Base-by-base conservation (phyloP, 1,140 invertebrate genomes). In the Diplogasteroides magnus region DNA sequence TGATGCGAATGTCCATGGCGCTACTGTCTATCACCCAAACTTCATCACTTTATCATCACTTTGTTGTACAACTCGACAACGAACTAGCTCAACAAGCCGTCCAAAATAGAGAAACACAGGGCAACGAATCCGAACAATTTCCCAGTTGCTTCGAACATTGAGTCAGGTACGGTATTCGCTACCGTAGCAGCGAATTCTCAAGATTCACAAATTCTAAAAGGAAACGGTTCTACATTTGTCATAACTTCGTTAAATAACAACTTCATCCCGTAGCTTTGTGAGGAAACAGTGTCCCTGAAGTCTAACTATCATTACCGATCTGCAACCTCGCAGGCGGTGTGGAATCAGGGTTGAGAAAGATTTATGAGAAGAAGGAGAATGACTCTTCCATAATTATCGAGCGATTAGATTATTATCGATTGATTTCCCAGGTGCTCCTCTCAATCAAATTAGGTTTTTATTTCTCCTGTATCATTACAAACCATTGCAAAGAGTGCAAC, bases 351-450 rank as follows among this genome's bases (percentile, higher is more conserved):
- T 48, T 48, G 37, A 48, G 19, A 19, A 48, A 48, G 37, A 19
- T 19, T 11, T 6, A 11, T 48, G 37, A 19, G 19, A 19, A 48
- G 37, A 48, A 48, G 37, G 87, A 88, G 69, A 90, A 89, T 86
- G 90, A 68, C 84, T 93, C 15, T 90, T 91, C 84, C 90, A 91
- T 77, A 88, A 93, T 31, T 93, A 93, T 83, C 91, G 91, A 61
- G 91, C 91, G 77, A 87, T 88, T 69, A n/a, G n/a, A n/a, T n/a
- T n/a, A n/a, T n/a, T n/a, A n/a, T n/a, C n/a, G n/a, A n/a, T n/a
- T 48, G 6, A 48, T 48, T 19, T 37, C 67, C 13, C 83, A 90
- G 87, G 90, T 91, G 61, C 87, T 88, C 62, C 86, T 90, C 11
- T 85, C 85, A 19, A 88, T 91, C 57, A 86, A 87, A 0, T 89